phyloP scores from a whole-genome alignment of 2,797 vertebrate genomes.

The Gymnothorax javanicus region DNA sequence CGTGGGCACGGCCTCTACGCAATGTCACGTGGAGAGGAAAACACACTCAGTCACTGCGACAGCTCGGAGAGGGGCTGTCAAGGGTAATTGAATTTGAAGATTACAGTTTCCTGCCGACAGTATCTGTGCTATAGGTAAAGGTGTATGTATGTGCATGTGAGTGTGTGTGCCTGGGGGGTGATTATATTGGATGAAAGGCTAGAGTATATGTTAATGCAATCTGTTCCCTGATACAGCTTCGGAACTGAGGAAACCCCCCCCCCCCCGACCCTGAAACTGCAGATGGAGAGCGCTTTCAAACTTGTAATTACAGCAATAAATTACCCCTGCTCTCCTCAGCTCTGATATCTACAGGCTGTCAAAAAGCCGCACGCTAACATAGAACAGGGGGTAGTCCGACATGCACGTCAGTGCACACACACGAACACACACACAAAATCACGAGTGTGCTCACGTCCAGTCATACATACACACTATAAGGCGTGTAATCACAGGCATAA shows the following conservation, averaged over 20 bases:
- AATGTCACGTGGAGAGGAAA: not conserved
- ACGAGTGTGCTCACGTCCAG: not conserved
- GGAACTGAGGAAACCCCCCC: not conserved
- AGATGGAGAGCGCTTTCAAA: conserved; percentile 56
- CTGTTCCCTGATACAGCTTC: not conserved
- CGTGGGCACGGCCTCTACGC: not conserved
- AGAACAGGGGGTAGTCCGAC: not conserved
- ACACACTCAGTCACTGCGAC: conserved; percentile 13
- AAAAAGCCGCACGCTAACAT: not conserved
- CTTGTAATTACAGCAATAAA: conserved; percentile 65
- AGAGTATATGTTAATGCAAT: conserved; percentile 20
- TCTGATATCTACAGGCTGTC: conserved; percentile 35
- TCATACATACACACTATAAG: not conserved
- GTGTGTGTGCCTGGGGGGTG: not conserved
- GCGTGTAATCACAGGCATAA: too few species aligned
- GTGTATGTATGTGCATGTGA: not conserved
- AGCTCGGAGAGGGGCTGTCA: not conserved
- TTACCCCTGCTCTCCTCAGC: conserved; percentile 45
- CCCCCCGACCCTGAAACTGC: conserved; percentile 49
- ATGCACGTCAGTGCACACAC: not conserved
- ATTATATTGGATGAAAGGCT: conserved; percentile 1
- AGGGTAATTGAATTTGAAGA: conserved; percentile 17
- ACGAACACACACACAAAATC: not conserved
- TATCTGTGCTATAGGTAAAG: not conserved
- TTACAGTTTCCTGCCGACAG: not conserved